Conservation (phyloP, 2,888 invertebrate genomes). For the Margaritifera margaritifera region DNA sequence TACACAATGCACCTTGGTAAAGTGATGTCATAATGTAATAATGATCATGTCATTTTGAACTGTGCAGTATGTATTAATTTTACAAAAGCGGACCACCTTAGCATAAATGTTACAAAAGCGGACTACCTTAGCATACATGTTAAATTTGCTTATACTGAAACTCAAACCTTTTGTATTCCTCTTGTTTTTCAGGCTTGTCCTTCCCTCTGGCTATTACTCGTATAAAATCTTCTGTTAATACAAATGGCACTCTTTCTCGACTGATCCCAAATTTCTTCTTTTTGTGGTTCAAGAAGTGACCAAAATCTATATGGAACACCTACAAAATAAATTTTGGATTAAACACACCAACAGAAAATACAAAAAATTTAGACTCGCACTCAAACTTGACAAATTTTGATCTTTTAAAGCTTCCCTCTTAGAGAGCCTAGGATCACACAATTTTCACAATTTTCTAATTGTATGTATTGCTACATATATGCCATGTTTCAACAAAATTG, state of each 20-base stretch:
- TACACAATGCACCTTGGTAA: neutral
- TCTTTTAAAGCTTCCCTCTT: too few species aligned
- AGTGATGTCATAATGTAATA: neutral
- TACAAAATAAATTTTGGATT: conserved; percentile 44
- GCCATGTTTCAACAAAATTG: too few species aligned
- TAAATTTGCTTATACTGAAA: neutral
- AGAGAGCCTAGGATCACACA: too few species aligned
- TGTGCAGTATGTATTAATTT: too few species aligned
- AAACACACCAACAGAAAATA: neutral
- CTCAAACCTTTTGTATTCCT: conserved; percentile 73
- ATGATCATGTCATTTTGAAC: neutral
- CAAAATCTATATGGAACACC: conserved; percentile 80
- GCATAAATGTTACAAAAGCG: neutral
- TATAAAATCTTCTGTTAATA: conserved; percentile 78
- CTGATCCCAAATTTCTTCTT: conserved; percentile 80
- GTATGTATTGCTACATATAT: too few species aligned
- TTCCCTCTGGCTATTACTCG: conserved; percentile 77
- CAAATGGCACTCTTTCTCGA: conserved; percentile 78
- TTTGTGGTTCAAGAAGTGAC: conserved; percentile 79
- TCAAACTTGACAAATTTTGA: too few species aligned
- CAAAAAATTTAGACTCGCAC: neutral
- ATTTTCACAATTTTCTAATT: too few species aligned
- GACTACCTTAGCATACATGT: neutral
- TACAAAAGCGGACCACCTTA: neutral
- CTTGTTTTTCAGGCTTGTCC: conserved; percentile 75